Evolutionary conservation across 2,797 vertebrate species (phyloP).

Genomic region (Macrochelys suwanniensis): DNA sequence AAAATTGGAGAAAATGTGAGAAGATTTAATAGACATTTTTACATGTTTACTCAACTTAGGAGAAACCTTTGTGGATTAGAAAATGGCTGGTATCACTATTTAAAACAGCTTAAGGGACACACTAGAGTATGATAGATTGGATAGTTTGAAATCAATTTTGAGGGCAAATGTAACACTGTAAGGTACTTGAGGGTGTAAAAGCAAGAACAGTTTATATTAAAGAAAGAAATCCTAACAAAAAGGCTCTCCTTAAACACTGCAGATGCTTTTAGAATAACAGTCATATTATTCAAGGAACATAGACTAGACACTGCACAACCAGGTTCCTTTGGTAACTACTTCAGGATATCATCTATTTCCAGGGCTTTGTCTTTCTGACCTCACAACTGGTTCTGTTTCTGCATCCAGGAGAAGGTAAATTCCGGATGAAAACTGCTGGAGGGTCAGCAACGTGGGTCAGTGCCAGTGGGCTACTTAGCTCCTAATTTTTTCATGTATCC

Average conservation of each 20-base stretch:
- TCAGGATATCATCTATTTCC: neutral
- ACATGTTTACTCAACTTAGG: neutral
- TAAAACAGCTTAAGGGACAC: neutral
- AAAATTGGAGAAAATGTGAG: neutral
- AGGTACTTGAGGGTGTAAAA: neutral
- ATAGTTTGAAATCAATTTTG: neutral
- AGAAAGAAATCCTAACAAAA: neutral
- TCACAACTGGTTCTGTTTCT: neutral
- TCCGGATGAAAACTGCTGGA: neutral
- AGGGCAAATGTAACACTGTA: neutral
- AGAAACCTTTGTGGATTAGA: neutral
- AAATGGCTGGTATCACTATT: conserved; percentile 6
- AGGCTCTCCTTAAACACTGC: neutral
- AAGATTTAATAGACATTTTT: neutral
- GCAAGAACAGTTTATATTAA: accelerated
- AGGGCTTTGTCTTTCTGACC: neutral
- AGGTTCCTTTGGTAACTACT: neutral
- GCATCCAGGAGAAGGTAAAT: neutral
- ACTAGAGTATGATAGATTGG: neutral
- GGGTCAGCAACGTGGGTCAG: neutral
- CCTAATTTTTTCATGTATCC: neutral
- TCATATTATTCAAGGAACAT: neutral
- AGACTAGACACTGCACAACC: neutral
- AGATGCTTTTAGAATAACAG: neutral
- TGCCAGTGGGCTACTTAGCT: neutral